Evolutionary conservation across 2,113 vertebrate genomes (phyloP).

Genomic region (Erythrolamprus reginae): DNA sequence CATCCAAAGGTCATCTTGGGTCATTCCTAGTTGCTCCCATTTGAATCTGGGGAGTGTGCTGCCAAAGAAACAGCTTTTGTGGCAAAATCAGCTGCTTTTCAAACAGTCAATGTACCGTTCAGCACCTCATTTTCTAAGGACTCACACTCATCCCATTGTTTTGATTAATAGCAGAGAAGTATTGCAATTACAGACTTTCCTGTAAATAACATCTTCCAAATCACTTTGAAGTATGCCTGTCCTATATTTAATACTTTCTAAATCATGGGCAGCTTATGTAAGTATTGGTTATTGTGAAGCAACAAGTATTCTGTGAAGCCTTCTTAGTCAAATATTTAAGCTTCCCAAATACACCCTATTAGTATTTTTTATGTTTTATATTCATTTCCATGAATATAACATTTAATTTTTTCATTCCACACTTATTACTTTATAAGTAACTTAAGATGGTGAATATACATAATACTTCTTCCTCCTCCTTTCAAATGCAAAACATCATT

Average conservation of each 20-base stretch:
- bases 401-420: neutral
- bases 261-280: neutral
- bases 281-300: neutral
- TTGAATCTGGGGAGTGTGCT: neutral
- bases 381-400: neutral
- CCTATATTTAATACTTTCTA: neutral
- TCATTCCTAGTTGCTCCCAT: neutral
- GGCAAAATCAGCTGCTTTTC: neutral
- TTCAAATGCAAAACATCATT: neutral
- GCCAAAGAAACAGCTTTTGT: neutral
- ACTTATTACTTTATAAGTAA: neutral
- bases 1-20: neutral
- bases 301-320: neutral
- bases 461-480: too few species aligned
- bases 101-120: neutral
- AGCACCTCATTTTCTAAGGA: neutral
- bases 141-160: neutral
- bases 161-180: neutral
- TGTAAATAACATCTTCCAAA: neutral
- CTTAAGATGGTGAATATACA: neutral
- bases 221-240: neutral
- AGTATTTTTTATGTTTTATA: neutral
- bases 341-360: neutral
- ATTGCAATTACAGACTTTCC: neutral
- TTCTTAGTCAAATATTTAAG: neutral